Evolutionary conservation across 1,140 invertebrate genomes (phyloP), one percentile per base, ranked within the genome.

Genomic region (Drosophila repletoides): DNA sequence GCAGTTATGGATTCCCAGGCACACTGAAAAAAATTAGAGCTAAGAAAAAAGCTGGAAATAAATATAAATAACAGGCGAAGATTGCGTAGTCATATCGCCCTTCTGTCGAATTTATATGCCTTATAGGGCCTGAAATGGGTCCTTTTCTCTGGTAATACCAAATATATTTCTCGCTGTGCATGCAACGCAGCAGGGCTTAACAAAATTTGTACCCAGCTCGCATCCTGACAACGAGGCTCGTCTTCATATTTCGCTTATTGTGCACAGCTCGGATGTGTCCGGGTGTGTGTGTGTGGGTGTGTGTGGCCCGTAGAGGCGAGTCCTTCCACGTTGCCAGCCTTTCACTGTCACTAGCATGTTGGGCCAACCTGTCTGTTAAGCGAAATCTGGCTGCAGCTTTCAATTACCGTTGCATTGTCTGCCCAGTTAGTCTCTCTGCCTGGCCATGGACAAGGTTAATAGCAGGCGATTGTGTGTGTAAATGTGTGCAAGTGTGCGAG

Each of bases 321-420:
- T 67, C 24, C n/a, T 7, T 22, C 36, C 19, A 55, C 36, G 15
- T 15, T 19, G 10, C 53, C 29, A 10, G 46, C 55, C 59, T 49
- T 41, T 49, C 43, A 56, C 70, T 68, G 70, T 46, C 65, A 53
- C 26, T 48, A 14, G 26, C 46, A 67, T 10, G 28, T 28, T 26
- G 48, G 17, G 49, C 41, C 26, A 26, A 24, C 31, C 48, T 56
- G 45, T 49, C 66, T 15, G 24, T 10, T 10, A 31, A 29, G 43
- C 34, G 24, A 29, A 41, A 63, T 63, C 49, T 56, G 60, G 61
- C 48, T 38, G 43, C 51, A 63, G 49, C 65, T 69, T 40, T 55
- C 68, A 67, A 60, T 67, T 59, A 56, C 33, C 22, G 55, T 48
- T 51, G 36, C 36, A 69, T 69, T 72, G 70, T 72, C 31, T 52